Base-by-base conservation (phyloP, 2,888 invertebrate genomes). In the Mycalesis mineus region DNA sequence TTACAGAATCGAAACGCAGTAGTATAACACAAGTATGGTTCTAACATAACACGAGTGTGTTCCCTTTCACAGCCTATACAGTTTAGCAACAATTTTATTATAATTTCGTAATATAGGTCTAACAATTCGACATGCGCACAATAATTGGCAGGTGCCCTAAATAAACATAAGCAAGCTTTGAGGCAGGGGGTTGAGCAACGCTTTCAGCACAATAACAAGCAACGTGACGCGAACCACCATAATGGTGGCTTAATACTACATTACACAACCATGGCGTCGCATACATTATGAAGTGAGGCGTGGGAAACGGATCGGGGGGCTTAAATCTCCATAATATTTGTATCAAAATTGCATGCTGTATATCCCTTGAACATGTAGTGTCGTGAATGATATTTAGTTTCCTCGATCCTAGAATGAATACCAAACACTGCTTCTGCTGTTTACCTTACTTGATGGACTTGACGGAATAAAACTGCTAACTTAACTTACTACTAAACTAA, bases 241-340 rank as follows among this genome's bases (percentile, higher is more conserved):
- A 77, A 77, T 77, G 65, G 73, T 67, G 44, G 68, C 33, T 47
- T 47, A 47, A 47, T 47, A 47, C 47, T 47, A 64, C 65, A 68
- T 72, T 72, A 70, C 71, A 75, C 67, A 73, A 78, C 73, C 76
- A 70, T 74, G 74, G 72, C 73, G 69, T 70, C 72, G 79, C 78
- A 82, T 80, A 75, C 78, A 81, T 75, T 74, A 73, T 78, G 65
- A 79, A 82, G 82, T 85, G 83, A 66, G 65, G 79, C 84, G 84
- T 86, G 84, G 83, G 85, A 87, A 83, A 75, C 72, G 63, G 67
- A 65, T 65, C 64, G 63, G 68, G 68, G 77, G 77, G 84, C 82
- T 79, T 66, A 84, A 80, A 83, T 85, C 74, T 84, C 78, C 80
- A 66, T 82, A 82, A 82, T 83, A 85, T 84, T 82, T 82, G 81